These are phyloP conservation scores for Cephalopholis sonnerati DNA, from an alignment of 2,113 vertebrate species.

Conservation along the genomic window DNA sequence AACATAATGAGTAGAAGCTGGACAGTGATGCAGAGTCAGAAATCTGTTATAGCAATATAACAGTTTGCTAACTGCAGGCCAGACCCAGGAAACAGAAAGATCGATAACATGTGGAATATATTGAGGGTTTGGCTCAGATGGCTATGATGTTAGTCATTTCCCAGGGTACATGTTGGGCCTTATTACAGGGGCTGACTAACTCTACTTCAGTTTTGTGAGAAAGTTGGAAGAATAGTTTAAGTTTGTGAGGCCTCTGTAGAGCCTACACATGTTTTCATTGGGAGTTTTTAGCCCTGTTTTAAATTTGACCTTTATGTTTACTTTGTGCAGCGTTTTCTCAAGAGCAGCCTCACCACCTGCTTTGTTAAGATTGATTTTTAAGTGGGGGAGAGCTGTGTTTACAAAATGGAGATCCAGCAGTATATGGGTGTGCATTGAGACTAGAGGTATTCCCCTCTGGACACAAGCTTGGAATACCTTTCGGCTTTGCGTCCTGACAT, in stretches of 20 bases:
- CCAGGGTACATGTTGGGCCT: slow-evolving; percentile 43
- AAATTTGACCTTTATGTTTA: slow-evolving; percentile 8
- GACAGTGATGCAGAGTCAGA: slow-evolving; percentile 10
- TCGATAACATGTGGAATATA: slow-evolving; percentile 74
- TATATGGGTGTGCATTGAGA: slow-evolving; percentile 20
- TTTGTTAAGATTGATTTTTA: background rate
- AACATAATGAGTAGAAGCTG: slow-evolving; percentile 32
- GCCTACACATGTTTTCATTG: background rate
- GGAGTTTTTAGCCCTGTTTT: background rate
- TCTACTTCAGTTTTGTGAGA: slow-evolving; percentile 10
- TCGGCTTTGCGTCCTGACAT: slow-evolving; percentile 31
- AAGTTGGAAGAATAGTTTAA: background rate
- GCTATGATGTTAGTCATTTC: slow-evolving; percentile 71
- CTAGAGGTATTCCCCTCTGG: slow-evolving; percentile 22
- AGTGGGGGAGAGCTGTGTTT: background rate
- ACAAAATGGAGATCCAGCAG: background rate
- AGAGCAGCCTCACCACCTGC: background rate
- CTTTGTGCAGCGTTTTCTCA: slow-evolving; percentile 8
- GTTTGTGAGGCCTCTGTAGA: background rate
- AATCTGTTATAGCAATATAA: slow-evolving; percentile 19
- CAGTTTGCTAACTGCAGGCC: slow-evolving; percentile 3
- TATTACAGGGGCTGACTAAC: slow-evolving; percentile 34
- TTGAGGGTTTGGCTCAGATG: slow-evolving; percentile 67
- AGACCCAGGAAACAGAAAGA: slow-evolving; percentile 36
- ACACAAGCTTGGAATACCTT: slow-evolving; percentile 51